Conservation (phyloP, 2,888 invertebrate species). For the Andrena bicolor region DNA sequence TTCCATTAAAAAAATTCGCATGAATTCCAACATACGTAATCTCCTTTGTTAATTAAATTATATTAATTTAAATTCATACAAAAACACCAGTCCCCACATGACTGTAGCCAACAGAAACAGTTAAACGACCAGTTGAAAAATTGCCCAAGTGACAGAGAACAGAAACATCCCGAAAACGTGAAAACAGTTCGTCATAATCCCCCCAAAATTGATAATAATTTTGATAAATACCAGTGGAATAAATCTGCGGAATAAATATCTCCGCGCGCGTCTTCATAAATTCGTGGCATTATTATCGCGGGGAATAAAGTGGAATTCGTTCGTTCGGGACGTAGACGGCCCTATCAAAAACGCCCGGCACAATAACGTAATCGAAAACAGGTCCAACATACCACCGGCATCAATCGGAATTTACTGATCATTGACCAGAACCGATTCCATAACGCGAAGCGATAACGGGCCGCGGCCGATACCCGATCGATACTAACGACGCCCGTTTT, state of each 20-base stretch:
- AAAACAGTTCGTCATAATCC: background rate
- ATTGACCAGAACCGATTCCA: conserved; percentile 57
- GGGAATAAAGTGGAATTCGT: conserved; percentile 8
- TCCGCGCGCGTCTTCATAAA: background rate
- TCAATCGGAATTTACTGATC: conserved; percentile 56
- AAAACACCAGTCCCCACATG: too few relatives aligned
- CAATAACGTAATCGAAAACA: conserved; percentile 46
- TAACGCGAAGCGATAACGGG: conserved; percentile 47
- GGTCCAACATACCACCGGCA: conserved; percentile 31
- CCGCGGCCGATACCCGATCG: conserved; percentile 38
- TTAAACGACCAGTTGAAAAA: too few relatives aligned
- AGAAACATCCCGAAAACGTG: too few relatives aligned
- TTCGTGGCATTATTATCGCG: background rate
- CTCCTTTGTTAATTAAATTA: too few relatives aligned
- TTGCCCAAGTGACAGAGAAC: too few relatives aligned
- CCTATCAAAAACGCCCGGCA: conserved; percentile 22
- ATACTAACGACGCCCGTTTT: conserved; percentile 52
- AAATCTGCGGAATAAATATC: conserved; percentile 11
- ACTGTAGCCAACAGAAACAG: too few relatives aligned
- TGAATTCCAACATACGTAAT: too few relatives aligned
- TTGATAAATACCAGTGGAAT: background rate
- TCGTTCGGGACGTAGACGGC: background rate
- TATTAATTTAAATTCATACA: too few relatives aligned
- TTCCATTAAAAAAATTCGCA: too few relatives aligned
- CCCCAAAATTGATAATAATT: background rate